These are phyloP conservation scores for Lordiphosa clarofinis DNA, from an alignment of 1,140 invertebrate species.

Conservation along the genomic window DNA sequence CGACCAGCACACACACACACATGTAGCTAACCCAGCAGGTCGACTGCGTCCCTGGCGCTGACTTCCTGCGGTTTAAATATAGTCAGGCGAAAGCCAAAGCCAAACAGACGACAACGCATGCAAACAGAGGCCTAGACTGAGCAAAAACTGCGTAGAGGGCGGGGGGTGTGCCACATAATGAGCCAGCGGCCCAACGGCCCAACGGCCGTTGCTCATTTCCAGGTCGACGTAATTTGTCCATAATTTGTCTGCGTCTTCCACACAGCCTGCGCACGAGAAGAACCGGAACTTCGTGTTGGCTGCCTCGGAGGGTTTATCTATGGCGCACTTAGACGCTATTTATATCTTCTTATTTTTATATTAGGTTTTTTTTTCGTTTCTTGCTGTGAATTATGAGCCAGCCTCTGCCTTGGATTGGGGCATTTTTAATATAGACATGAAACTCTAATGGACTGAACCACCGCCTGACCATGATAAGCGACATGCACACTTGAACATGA, in stretches of 20 bases:
- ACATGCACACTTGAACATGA: constrained; percentile 44
- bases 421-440: constrained; percentile 3
- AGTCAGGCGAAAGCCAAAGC: constrained; percentile 57
- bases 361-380: neutral
- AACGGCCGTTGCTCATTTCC: constrained; percentile 71
- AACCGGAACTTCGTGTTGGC: neutral
- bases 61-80: constrained; percentile 74
- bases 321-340: constrained; percentile 62
- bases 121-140: constrained; percentile 26
- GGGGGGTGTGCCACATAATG: constrained; percentile 51
- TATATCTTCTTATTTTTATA: constrained; percentile 55
- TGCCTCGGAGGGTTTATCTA: constrained; percentile 56
- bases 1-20: constrained; percentile 26
- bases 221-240: constrained; percentile 75
- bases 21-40: constrained; percentile 38
- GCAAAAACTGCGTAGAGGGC: neutral
- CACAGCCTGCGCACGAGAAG: constrained; percentile 6
- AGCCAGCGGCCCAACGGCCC: constrained; percentile 52
- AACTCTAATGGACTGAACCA: constrained; percentile 2
- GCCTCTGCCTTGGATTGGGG: constrained; percentile 11
- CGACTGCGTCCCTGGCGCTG: no score
- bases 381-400: constrained; percentile 14
- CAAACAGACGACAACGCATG: constrained; percentile 65
- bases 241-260: constrained; percentile 72
- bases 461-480: constrained; percentile 28